Percentiles rank a stretch among this genome's conserved stretches.
Conservation (phyloP, 2,113 vertebrate species). For the Saguinus midas region DNA sequence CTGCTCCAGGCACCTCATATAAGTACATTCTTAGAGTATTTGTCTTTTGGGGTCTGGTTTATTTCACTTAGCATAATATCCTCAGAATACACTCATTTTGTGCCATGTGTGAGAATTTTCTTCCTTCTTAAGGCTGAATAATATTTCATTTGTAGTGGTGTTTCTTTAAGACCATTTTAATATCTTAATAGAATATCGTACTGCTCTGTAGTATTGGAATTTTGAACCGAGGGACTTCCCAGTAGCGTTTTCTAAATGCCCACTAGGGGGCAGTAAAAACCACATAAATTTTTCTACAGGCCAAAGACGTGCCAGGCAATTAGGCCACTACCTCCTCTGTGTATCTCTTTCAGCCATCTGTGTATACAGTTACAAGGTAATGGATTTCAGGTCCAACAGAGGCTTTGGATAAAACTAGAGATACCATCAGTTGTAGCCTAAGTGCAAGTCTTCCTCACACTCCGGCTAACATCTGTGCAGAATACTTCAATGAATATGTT, state of each 20-base stretch:
- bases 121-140: neutral
- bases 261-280: slow-evolving; percentile 69
- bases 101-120: neutral
- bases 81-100: neutral
- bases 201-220: neutral
- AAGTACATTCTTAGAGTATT: neutral
- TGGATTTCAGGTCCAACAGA: slow-evolving; percentile 26
- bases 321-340: neutral
- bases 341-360: neutral
- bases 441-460: neutral
- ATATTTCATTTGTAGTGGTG: neutral
- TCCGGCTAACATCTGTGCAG: neutral
- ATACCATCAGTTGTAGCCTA: neutral
- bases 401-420: slow-evolving; percentile 4
- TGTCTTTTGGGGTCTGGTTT: neutral
- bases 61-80: neutral
- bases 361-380: slow-evolving; percentile 31
- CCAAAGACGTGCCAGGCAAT: neutral
- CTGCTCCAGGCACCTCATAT: neutral
- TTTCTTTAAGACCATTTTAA: neutral
- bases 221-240: neutral
- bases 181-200: neutral
- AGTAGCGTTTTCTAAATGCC: neutral
- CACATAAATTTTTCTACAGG: neutral
- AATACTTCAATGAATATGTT: neutral